Conservation (phyloP, 2,888 invertebrate species). For the Thymelicus lineola region DNA sequence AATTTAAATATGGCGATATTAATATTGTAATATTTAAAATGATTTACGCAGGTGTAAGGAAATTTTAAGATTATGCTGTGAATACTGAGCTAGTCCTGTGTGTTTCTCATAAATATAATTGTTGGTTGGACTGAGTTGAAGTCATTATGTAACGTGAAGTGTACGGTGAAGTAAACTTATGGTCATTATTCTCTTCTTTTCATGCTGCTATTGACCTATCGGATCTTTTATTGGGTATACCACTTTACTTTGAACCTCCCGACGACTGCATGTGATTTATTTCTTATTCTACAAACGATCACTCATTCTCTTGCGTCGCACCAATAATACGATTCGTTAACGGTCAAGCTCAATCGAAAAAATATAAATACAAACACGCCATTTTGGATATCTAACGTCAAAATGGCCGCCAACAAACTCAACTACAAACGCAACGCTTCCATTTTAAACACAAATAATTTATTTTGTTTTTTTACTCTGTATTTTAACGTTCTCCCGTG, state of each 20-base stretch:
- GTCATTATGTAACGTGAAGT: background rate
- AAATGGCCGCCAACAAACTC: slow-evolving; percentile 38
- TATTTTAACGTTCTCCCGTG: slow-evolving; percentile 50
- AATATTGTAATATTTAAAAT: background rate
- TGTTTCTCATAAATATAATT: background rate
- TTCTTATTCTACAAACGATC: slow-evolving; percentile 51
- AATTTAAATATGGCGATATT: background rate
- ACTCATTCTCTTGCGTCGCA: slow-evolving; percentile 61
- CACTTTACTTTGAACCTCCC: slow-evolving; percentile 55
- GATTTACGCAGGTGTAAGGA: background rate
- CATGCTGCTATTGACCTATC: slow-evolving; percentile 80
- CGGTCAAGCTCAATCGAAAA: slow-evolving; percentile 82
- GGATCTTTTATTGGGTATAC: slow-evolving; percentile 81
- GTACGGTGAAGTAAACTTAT: slow-evolving; percentile 61
- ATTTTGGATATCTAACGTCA: slow-evolving; percentile 72
- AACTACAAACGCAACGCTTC: slow-evolving; percentile 58
- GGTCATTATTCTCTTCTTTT: slow-evolving; percentile 76
- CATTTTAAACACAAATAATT: slow-evolving; percentile 66
- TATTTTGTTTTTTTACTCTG: slow-evolving; percentile 48
- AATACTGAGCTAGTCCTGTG: background rate
- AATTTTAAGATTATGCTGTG: background rate
- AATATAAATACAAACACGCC: slow-evolving; percentile 81
- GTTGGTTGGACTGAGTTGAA: background rate
- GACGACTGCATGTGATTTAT: slow-evolving; percentile 63
- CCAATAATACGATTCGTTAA: slow-evolving; percentile 76